Evolutionary conservation across 2,888 invertebrate species (phyloP).

Genomic region (Ashinkailepas kermadecensis): DNA sequence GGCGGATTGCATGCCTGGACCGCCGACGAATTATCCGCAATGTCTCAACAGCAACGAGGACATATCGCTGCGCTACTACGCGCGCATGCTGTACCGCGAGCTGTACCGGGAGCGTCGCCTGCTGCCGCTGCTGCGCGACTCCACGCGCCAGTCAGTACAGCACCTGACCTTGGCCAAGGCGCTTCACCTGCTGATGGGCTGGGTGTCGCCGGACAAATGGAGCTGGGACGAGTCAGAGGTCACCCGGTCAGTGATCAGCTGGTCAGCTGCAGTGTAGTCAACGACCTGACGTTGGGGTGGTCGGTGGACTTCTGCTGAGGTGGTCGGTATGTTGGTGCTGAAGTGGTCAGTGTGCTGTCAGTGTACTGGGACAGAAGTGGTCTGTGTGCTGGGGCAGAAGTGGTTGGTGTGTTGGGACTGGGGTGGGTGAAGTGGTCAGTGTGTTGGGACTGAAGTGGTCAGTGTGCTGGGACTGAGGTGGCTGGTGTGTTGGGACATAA

Average conservation of each 20-base stretch:
- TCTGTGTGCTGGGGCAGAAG: not conserved
- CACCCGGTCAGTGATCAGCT: not conserved
- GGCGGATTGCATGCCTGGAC: too few species aligned
- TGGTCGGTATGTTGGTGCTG: not conserved
- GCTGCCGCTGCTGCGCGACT: conserved; percentile 8
- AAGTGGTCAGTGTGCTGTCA: not conserved
- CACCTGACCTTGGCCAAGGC: not conserved
- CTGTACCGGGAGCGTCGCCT: not conserved
- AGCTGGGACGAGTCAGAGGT: not conserved
- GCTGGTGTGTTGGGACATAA: too few species aligned
- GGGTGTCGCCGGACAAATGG: not conserved
- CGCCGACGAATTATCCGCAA: too few species aligned
- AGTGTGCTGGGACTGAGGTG: too few species aligned
- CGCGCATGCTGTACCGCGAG: conserved; percentile 19
- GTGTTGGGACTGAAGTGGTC: too few species aligned
- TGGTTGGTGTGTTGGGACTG: too few species aligned
- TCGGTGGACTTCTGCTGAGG: not conserved
- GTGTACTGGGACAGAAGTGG: not conserved
- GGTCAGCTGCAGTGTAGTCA: not conserved
- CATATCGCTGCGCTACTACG: conserved; percentile 11
- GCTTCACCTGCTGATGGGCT: not conserved
- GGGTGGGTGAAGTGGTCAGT: too few species aligned
- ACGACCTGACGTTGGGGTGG: not conserved
- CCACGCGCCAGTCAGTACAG: not conserved
- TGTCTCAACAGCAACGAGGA: not conserved